phyloP scores from a whole-genome alignment of 2,888 invertebrate species.

The Cryptocephalus primarius region DNA sequence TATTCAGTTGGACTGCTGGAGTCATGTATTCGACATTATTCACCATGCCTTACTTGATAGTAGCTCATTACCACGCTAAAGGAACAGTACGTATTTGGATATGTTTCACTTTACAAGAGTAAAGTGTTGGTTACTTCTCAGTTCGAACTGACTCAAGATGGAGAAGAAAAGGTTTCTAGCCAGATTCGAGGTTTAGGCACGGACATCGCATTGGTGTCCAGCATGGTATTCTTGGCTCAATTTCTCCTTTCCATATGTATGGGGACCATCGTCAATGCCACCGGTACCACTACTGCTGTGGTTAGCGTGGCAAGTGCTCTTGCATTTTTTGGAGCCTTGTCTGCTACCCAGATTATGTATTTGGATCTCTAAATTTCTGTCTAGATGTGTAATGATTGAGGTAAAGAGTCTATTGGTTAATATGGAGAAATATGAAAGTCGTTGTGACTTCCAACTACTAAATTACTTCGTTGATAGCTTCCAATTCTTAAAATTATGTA shows the following conservation, averaged over 20 bases:
- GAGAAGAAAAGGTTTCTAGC: slow-evolving; percentile 43
- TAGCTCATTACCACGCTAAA: slow-evolving; percentile 90
- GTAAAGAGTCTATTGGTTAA: too few species aligned
- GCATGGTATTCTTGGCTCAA: slow-evolving; percentile 91
- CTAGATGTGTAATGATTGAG: too few species aligned
- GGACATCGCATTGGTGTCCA: slow-evolving; percentile 87
- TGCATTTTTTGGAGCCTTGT: slow-evolving; percentile 73
- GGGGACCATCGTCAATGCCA: slow-evolving; percentile 69
- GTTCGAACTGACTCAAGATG: slow-evolving; percentile 50
- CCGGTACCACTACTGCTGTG: slow-evolving; percentile 81
- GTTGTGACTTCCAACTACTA: too few species aligned
- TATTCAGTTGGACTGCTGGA: slow-evolving; percentile 90
- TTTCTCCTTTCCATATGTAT: slow-evolving; percentile 79
- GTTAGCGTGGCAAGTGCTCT: slow-evolving; percentile 75
- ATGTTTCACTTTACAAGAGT: neutral
- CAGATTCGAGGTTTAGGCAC: slow-evolving; percentile 85
- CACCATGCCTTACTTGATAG: slow-evolving; percentile 90
- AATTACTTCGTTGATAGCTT: too few species aligned
- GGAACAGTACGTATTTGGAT: slow-evolving; percentile 57
- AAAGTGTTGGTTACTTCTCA: slow-evolving; percentile 26
- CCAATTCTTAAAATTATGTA: too few species aligned
- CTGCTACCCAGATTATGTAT: slow-evolving; percentile 83
- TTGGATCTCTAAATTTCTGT: slow-evolving; percentile 57
- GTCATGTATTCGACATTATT: slow-evolving; percentile 96
- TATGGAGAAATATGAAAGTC: too few species aligned